These are phyloP conservation scores for Bungarus multicinctus DNA, from an alignment of 2,113 vertebrate genomes.

Conservation along the genomic window DNA sequence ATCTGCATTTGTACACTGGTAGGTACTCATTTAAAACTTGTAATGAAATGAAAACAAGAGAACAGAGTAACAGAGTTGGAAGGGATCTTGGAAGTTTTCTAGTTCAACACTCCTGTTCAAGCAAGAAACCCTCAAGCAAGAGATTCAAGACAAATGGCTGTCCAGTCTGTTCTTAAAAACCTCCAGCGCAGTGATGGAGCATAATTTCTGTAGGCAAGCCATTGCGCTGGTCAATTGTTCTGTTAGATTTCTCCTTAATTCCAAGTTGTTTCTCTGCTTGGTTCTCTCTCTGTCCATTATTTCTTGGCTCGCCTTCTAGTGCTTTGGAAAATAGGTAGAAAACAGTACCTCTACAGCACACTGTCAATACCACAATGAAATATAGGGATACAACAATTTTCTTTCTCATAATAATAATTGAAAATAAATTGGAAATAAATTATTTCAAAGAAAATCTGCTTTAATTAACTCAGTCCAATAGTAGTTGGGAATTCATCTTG, in stretches of 20 bases:
- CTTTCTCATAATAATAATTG: too few relatives aligned
- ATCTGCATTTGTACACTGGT: neutral
- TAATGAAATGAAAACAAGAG: neutral
- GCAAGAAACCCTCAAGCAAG: too few relatives aligned
- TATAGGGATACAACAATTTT: neutral
- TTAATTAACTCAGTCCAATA: neutral
- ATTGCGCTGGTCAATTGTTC: neutral
- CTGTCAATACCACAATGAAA: neutral
- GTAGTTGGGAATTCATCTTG: neutral
- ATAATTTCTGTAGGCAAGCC: neutral
- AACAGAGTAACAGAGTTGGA: too few relatives aligned
- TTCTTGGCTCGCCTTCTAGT: neutral
- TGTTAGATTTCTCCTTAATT: neutral
- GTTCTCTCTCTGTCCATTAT: neutral
- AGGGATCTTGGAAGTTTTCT: too few relatives aligned
- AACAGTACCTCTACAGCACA: neutral
- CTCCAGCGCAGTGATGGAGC: neutral
- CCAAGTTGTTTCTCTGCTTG: neutral
- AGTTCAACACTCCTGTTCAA: too few relatives aligned
- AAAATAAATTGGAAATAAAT: neutral
- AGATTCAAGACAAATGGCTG: neutral
- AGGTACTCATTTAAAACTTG: neutral
- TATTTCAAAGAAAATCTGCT: neutral
- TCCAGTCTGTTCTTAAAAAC: neutral
- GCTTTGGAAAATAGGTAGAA: neutral